These are phyloP conservation scores for Macrobrachium rosenbergii DNA, from an alignment of 1,140 invertebrate species.

Conservation along the genomic window DNA sequence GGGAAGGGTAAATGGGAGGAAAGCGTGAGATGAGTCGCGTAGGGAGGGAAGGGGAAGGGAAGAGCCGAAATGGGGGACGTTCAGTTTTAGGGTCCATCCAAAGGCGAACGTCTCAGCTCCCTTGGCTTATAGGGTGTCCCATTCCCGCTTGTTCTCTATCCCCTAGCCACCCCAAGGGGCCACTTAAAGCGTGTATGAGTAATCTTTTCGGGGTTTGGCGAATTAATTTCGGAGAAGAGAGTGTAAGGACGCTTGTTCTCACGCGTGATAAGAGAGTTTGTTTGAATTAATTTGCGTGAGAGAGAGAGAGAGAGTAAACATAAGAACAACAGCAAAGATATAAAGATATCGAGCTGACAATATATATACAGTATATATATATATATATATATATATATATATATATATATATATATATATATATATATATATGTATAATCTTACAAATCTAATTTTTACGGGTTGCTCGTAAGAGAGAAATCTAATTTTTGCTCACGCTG, in stretches of 20 bases:
- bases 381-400: conserved; percentile 24
- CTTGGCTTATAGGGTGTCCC: no score
- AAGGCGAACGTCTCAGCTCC: no score
- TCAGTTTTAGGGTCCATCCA: no score
- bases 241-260: no score
- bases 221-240: no score
- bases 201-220: no score
- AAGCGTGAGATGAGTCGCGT: no score
- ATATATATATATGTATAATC: conserved; percentile 6
- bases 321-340: neutral
- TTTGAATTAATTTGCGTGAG: neutral
- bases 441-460: neutral
- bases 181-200: no score
- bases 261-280: neutral
- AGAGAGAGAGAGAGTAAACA: neutral
- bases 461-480: neutral
- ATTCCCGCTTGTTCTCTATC: no score
- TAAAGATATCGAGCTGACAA: neutral
- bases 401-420: conserved; percentile 27
- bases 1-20: neutral
- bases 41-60: neutral
- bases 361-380: conserved; percentile 26
- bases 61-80: no score
- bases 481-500: no score
- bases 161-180: no score